Conservation (phyloP, 92 coral and sea anemone genomes). For the Epizoanthus fatuus region DNA sequence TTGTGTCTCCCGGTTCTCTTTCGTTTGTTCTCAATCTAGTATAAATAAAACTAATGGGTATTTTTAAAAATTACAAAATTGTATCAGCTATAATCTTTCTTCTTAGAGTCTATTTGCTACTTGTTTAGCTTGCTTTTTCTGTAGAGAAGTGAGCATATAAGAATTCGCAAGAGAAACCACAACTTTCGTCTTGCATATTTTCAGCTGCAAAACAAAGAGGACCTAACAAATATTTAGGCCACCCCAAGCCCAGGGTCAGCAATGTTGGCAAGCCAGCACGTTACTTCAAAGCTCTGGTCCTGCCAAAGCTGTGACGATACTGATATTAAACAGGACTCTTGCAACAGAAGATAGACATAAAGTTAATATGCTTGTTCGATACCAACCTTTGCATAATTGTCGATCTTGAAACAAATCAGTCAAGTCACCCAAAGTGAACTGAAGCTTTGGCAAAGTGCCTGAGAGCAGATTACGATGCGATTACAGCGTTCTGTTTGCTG, state of each 20-base stretch:
- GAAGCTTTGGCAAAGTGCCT: too few relatives aligned
- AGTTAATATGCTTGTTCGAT: not conserved
- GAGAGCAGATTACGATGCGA: not conserved
- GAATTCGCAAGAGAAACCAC: not conserved
- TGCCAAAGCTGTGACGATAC: not conserved
- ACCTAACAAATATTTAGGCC: not conserved
- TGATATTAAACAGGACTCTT: not conserved
- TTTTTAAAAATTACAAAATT: too few relatives aligned
- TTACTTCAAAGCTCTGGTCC: not conserved
- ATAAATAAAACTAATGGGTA: too few relatives aligned
- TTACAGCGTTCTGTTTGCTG: not conserved
- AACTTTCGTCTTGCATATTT: not conserved
- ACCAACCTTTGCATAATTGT: conserved; percentile 38
- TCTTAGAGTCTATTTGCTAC: not conserved
- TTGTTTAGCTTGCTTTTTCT: not conserved
- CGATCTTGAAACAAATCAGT: not conserved
- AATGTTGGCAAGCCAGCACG: too few relatives aligned
- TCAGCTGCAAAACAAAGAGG: not conserved
- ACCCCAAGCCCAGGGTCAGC: too few relatives aligned
- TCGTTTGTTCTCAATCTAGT: too few relatives aligned
- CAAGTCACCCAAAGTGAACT: not conserved
- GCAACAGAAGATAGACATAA: not conserved
- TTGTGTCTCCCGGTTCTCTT: too few relatives aligned
- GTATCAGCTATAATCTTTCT: too few relatives aligned
- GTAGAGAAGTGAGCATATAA: not conserved